Percentiles rank a stretch among this genome's conserved stretches.
phyloP scores from a whole-genome alignment of 2,113 vertebrate genomes.

The Callorhinus ursinus region DNA sequence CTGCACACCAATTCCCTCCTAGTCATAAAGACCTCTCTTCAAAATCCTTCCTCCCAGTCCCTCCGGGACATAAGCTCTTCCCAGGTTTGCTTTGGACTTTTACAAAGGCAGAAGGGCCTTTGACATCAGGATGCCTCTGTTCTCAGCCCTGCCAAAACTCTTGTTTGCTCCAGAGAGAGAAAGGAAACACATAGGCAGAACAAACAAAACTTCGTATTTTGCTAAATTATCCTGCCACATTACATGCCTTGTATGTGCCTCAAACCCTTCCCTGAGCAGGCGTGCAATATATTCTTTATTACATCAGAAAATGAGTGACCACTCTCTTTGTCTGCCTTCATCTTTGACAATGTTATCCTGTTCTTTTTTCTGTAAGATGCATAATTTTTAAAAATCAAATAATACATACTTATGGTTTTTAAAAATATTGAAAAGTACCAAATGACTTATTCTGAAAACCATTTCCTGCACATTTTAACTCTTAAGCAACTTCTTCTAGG shows the following conservation, averaged over 20 bases:
- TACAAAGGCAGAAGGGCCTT: slow-evolving; percentile 2
- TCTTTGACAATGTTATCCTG: neutral
- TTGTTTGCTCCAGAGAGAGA: neutral
- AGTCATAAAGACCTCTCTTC: neutral
- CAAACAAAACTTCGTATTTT: neutral
- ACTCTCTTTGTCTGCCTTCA: neutral
- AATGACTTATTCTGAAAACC: neutral
- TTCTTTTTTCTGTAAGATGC: slow-evolving; percentile 27
- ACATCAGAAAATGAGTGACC: neutral
- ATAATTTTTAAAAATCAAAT: neutral
- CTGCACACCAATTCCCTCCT: neutral
- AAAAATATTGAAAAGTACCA: slow-evolving; percentile 12
- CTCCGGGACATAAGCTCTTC: neutral
- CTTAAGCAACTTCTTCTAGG: neutral
- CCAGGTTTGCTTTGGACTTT: neutral
- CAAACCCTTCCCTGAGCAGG: neutral
- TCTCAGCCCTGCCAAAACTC: neutral
- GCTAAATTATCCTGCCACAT: neutral
- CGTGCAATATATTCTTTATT: neutral
- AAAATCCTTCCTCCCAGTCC: neutral
- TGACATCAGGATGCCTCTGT: neutral
- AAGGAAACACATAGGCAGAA: slow-evolving; percentile 16
- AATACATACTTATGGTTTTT: neutral
- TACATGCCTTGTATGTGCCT: neutral
- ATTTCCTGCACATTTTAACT: slow-evolving; percentile 3